A percentile compares a stretch with the other conserved stretches of the same genome.
Conservation (phyloP, 2,888 invertebrate genomes). For the Sinelater perroti region DNA sequence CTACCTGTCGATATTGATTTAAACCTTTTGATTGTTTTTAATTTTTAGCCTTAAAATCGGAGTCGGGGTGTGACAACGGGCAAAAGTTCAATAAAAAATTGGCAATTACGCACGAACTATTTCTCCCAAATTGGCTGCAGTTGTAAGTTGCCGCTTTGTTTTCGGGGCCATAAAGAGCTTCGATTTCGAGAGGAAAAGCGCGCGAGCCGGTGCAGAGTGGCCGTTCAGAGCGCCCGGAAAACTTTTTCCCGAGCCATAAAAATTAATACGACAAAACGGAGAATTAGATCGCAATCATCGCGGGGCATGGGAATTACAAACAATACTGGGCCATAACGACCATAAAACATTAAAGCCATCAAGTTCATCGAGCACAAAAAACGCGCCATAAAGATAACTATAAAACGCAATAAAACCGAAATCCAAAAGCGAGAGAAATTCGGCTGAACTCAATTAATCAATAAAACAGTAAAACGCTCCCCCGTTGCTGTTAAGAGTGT, state of each 20-base stretch:
- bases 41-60: too few species aligned
- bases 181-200: too few species aligned
- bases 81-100: too few species aligned
- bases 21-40: too few species aligned
- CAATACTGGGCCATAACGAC: constrained; percentile 50
- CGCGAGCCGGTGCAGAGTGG: too few species aligned
- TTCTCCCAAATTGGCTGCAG: too few species aligned
- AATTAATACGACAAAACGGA: constrained; percentile 56
- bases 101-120: too few species aligned
- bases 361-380: constrained; percentile 49
- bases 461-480: constrained; percentile 62
- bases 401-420: constrained; percentile 59
- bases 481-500: constrained; percentile 60
- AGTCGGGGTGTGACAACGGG: too few species aligned
- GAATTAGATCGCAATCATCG: constrained; percentile 55
- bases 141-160: too few species aligned
- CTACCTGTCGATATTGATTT: too few species aligned
- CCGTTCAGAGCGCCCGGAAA: constrained; percentile 35
- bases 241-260: constrained; percentile 51
- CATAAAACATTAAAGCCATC: constrained; percentile 49
- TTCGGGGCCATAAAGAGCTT: too few species aligned
- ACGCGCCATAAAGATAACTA: constrained; percentile 56
- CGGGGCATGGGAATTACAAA: constrained; percentile 52
- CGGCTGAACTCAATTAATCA: constrained; percentile 62
- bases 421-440: constrained; percentile 58